Conservation (phyloP, 2,888 invertebrate genomes). For the Meganola albula region DNA sequence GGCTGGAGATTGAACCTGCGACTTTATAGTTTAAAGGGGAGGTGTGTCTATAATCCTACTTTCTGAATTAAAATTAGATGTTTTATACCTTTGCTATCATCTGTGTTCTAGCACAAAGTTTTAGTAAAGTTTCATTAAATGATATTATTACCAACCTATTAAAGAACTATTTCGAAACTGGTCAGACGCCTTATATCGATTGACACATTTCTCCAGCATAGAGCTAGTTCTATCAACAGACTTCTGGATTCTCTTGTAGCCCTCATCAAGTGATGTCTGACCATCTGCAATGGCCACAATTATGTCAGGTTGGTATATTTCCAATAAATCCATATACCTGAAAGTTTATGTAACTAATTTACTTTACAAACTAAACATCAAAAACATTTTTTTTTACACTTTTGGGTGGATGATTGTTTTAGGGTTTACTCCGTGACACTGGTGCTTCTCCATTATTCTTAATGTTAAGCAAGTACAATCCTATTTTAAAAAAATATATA, state of each 20-base stretch:
- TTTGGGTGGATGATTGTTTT: too few species aligned
- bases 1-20: too few species aligned
- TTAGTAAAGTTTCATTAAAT: too few species aligned
- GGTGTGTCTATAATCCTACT: too few species aligned
- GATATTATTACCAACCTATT: slow-evolving; percentile 66
- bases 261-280: slow-evolving; percentile 81
- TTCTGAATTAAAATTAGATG: too few species aligned
- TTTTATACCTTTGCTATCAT: too few species aligned
- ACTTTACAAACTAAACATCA: too few species aligned
- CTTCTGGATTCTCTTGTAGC: slow-evolving; percentile 83
- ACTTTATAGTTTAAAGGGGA: too few species aligned
- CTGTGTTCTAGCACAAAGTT: too few species aligned
- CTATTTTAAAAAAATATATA: neutral
- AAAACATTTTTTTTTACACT: too few species aligned
- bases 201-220: slow-evolving; percentile 83
- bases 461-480: neutral
- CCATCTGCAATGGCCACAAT: slow-evolving; percentile 89
- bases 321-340: slow-evolving; percentile 87
- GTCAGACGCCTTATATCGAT: slow-evolving; percentile 79
- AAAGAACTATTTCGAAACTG: slow-evolving; percentile 54
- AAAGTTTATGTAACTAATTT: too few species aligned
- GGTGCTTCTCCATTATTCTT: neutral
- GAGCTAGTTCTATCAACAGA: slow-evolving; percentile 82
- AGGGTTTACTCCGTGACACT: too few species aligned
- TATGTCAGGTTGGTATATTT: slow-evolving; percentile 87